A percentile compares a stretch with the other conserved stretches of the same genome.
Evolutionary conservation across 1,140 invertebrate genomes (phyloP).

Genomic region (Chironomus striatipennis): DNA sequence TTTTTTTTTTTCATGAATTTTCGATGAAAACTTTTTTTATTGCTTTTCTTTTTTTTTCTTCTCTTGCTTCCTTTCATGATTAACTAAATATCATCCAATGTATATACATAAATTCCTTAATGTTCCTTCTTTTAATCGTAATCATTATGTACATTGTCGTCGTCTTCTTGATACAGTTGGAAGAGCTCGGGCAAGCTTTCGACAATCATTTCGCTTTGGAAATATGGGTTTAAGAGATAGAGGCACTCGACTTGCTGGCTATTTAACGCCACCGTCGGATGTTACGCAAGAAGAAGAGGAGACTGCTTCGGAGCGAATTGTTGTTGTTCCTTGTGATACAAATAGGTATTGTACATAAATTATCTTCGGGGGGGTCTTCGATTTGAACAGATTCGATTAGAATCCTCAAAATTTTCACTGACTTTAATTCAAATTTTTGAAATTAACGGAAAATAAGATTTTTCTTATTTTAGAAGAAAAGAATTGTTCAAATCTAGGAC

Average conservation of each 20-base stretch:
- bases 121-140: not conserved
- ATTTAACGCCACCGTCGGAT: slow-evolving; percentile 41
- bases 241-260: slow-evolving; percentile 39
- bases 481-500: too few species aligned
- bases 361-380: too few species aligned
- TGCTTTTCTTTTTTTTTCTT: not conserved
- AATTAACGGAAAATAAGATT: too few species aligned
- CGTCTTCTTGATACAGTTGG: slow-evolving; percentile 46
- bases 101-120: slow-evolving; percentile 15
- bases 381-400: too few species aligned
- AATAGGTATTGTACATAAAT: slow-evolving; percentile 17
- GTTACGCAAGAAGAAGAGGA: slow-evolving; percentile 44
- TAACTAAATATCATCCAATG: slow-evolving; percentile 19
- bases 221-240: slow-evolving; percentile 35
- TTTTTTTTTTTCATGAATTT: not conserved
- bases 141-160: slow-evolving; percentile 25
- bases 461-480: too few species aligned
- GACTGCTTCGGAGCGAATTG: slow-evolving; percentile 46
- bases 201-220: slow-evolving; percentile 41
- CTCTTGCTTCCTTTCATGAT: not conserved
- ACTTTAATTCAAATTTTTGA: too few species aligned
- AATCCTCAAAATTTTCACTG: too few species aligned
- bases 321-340: slow-evolving; percentile 29
- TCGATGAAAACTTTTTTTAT: not conserved
- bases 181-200: slow-evolving; percentile 57